A percentile compares a stretch with the other conserved stretches of the same genome.
Evolutionary conservation across 1,140 invertebrate species (phyloP).

Genomic region (Diorhabda sublineata): DNA sequence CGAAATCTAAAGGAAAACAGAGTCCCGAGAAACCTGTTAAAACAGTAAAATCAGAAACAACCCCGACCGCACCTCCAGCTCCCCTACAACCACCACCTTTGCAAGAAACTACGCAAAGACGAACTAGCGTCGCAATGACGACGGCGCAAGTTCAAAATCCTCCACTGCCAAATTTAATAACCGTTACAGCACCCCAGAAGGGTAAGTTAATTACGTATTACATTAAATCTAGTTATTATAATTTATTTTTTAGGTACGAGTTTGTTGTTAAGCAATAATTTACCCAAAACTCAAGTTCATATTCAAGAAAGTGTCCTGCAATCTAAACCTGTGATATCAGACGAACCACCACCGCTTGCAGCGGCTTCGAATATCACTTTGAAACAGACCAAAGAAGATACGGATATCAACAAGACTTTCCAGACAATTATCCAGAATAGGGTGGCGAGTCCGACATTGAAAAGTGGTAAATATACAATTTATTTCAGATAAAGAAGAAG

Average conservation of each 20-base stretch:
- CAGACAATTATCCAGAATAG: slow-evolving; percentile 35
- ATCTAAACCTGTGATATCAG: slow-evolving; percentile 10
- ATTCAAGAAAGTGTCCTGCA: slow-evolving; percentile 3
- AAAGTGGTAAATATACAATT: slow-evolving; percentile 15
- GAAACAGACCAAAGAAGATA: slow-evolving; percentile 28
- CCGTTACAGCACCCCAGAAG: slow-evolving; percentile 24
- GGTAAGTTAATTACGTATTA: neutral
- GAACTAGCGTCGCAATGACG: slow-evolving; percentile 14
- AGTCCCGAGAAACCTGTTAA: slow-evolving; percentile 42
- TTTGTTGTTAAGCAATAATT: slow-evolving; percentile 30
- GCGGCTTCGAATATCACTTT: slow-evolving; percentile 5
- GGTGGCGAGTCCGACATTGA: slow-evolving; percentile 23
- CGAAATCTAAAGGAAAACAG: slow-evolving; percentile 48
- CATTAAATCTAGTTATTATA: neutral
- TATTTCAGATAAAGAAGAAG: neutral
- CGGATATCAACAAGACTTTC: slow-evolving; percentile 38
- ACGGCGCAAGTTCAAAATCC: slow-evolving; percentile 17
- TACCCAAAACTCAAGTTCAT: slow-evolving; percentile 17
- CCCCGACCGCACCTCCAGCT: neutral
- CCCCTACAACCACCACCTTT: slow-evolving; percentile 11
- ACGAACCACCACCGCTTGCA: slow-evolving; percentile 9
- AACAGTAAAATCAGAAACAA: neutral
- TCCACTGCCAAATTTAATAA: slow-evolving; percentile 22
- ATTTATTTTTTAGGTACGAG: slow-evolving; percentile 18
- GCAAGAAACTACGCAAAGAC: neutral